These are phyloP conservation scores for Neoitamus cyanurus DNA, from an alignment of 2,888 invertebrate species.

Conservation along the genomic window DNA sequence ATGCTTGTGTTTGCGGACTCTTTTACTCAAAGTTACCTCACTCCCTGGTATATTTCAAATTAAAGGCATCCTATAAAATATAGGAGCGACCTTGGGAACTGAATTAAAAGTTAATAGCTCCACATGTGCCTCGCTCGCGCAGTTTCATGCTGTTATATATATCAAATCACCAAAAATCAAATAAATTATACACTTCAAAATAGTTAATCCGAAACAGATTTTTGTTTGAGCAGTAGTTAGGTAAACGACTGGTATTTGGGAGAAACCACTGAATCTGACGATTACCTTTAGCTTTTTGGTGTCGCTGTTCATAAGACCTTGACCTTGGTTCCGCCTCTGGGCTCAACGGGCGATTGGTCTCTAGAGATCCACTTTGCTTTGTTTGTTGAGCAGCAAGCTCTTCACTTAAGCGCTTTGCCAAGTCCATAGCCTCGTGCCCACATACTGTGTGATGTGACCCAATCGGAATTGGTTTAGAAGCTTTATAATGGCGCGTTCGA, in stretches of 20 bases:
- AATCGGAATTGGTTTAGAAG: conserved; percentile 82
- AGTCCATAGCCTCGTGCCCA: conserved; percentile 81
- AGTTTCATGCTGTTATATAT: conserved; percentile 33
- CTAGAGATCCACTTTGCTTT: conserved; percentile 58
- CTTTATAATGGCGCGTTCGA: conserved; percentile 67
- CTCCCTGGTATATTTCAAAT: background rate
- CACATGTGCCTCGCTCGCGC: background rate
- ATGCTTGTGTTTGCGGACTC: conserved; percentile 38
- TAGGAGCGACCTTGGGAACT: background rate
- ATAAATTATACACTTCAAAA: conserved; percentile 30
- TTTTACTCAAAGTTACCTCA: background rate
- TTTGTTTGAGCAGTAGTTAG: conserved; percentile 10
- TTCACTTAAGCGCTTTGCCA: conserved; percentile 77
- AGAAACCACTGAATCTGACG: background rate
- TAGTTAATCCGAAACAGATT: conserved; percentile 38
- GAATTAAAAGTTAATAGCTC: background rate
- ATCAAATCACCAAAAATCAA: conserved; percentile 14
- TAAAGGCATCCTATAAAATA: background rate
- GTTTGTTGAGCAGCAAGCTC: conserved; percentile 69
- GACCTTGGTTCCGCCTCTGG: conserved; percentile 73
- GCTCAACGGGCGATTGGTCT: conserved; percentile 66
- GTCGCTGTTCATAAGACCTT: conserved; percentile 75
- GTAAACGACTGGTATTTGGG: conserved; percentile 5
- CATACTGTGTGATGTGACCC: conserved; percentile 77
- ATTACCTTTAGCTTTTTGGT: conserved; percentile 61